Evolutionary conservation across 2,113 vertebrate species (phyloP), one percentile per base, ranked within the genome.

Genomic region (Corythornis vintsioides): DNA sequence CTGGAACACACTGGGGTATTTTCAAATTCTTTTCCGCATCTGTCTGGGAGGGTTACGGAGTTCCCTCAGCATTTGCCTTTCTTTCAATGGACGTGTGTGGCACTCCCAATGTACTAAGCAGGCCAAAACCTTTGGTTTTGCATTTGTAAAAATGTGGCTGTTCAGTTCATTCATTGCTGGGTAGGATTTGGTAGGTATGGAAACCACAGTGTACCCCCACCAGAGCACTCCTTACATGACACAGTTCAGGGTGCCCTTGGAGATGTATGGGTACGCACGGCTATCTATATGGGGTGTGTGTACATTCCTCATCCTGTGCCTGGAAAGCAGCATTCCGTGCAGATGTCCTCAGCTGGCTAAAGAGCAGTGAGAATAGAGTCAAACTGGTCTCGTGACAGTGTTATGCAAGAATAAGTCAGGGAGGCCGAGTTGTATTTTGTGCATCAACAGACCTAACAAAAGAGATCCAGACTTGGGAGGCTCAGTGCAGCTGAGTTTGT

Each of bases 281-380:
- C 60, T 64, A 4, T 38, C 8, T 21, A 6, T 40, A 21, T 52
- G 12, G 28, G 28, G 53, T 25, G 70, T 35, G 2, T 7, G 7
- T 50, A 38, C 38, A 28, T 85, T 85, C 78, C 85, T 79, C 55
- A 42, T 43, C 1, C 1, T 55, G 91, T 91, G 82, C 91, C 94
- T 96, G 93, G 78, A 93, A 92, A 91, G 78, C 93, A 92, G 82
- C 55, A 9, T 55, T 65, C 59, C 8, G 71, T 57, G 85, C 95
- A 96, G 92, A 89, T 94, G 89, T 89, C 75, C 67, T 95, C 93
- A 94, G 85, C 89, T 96, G 93, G 75, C 75, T 76, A 13, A 79
- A 42, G 56, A 87, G 74, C 78, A 59, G 59, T 5, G 67, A 85
- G 90, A 83, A 70, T 33, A 80, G 63, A 17, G 59, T 89, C 55